Conservation (phyloP, 64 coral and sea anemone genomes). For the Astreopora myriophthalma region DNA sequence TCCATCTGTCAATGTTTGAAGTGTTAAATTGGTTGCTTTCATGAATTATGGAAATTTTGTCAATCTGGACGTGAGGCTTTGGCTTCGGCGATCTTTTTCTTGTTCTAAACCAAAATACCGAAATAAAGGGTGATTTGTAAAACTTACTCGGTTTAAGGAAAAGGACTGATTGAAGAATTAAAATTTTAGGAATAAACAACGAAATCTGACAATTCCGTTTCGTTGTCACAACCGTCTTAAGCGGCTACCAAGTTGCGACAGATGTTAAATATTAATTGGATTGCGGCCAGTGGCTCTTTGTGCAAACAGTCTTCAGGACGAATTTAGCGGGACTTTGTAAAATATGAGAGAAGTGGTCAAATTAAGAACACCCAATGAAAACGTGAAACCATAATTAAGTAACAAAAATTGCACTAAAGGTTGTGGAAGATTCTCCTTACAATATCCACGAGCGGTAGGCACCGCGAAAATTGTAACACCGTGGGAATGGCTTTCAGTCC, state of each 20-base stretch:
- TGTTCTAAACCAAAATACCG: background rate
- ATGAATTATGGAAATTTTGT: conserved; percentile 57
- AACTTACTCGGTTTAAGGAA: background rate
- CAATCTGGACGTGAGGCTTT: background rate
- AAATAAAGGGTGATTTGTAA: background rate
- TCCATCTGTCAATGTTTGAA: conserved; percentile 29
- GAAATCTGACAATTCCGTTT: background rate
- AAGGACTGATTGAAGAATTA: background rate
- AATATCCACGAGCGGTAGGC: no score
- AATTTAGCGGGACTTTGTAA: conserved; percentile 19
- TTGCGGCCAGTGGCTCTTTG: no score
- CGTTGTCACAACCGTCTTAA: background rate
- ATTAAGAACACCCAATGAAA: background rate
- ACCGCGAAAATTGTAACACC: background rate
- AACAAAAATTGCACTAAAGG: background rate
- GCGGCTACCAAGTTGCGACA: no score
- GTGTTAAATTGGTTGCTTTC: conserved; percentile 26
- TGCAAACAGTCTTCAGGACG: no score
- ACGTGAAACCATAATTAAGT: background rate
- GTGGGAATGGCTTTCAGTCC: background rate
- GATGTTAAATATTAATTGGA: conserved; percentile 23
- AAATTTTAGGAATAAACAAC: background rate
- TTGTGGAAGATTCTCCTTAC: background rate
- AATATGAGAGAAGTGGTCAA: conserved; percentile 8
- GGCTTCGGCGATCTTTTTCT: background rate